Conservation (phyloP, 2,797 vertebrate genomes). For the Tinamus major region DNA sequence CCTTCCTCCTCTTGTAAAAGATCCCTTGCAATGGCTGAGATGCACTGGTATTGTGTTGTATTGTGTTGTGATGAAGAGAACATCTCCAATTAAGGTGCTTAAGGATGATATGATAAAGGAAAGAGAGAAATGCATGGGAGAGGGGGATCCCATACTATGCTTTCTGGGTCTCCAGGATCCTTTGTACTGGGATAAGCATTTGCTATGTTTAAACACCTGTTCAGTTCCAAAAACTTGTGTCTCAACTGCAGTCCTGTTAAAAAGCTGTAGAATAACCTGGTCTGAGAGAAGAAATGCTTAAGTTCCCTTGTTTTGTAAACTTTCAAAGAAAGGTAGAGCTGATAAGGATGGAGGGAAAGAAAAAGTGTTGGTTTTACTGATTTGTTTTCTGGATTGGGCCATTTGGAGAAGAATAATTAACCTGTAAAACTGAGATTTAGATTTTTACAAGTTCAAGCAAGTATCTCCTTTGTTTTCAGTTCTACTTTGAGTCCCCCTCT, state of each 20-base stretch:
- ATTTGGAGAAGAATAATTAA: not conserved
- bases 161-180: not conserved
- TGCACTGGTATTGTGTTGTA: not conserved
- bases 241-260: not conserved
- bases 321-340: not conserved
- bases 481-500: not conserved
- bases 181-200: not conserved
- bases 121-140: not conserved
- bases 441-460: constrained; percentile 1
- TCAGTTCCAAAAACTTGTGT: not conserved
- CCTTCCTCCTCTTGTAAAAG: not conserved
- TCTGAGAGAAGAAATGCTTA: not conserved
- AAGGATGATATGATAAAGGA: not conserved
- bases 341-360: not conserved
- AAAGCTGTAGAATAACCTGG: not conserved
- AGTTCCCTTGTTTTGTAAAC: not conserved
- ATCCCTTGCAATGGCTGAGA: not conserved
- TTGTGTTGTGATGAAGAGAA: not conserved
- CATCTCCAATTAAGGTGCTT: not conserved
- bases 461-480: not conserved
- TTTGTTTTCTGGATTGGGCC: not conserved
- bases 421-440: not conserved
- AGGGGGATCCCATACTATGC: not conserved
- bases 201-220: not conserved
- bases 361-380: not conserved